These are phyloP conservation scores for Hemiscyllium ocellatum DNA, from an alignment of 2,113 vertebrate genomes.

Conservation along the genomic window DNA sequence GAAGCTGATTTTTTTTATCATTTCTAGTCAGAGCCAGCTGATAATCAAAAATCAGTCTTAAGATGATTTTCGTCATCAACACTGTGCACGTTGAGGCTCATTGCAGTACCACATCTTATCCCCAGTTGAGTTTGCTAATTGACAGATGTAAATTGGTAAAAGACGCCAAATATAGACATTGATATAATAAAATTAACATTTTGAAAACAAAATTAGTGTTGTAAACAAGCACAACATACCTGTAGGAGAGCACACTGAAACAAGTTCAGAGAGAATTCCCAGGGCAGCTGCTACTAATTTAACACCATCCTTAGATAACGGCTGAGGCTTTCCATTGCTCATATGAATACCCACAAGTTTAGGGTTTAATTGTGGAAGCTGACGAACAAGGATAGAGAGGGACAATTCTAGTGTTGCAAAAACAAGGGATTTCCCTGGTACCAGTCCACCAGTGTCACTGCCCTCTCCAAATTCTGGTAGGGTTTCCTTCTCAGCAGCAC, in stretches of 20 bases:
- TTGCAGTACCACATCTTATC: not conserved
- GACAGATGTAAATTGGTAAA: not conserved
- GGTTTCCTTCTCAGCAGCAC: constrained; percentile 91
- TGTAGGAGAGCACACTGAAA: constrained; percentile 85
- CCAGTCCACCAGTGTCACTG: constrained; percentile 81
- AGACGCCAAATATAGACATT: not conserved
- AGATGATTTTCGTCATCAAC: not conserved
- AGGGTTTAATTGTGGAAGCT: constrained; percentile 81
- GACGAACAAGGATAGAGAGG: constrained; percentile 81
- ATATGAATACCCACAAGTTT: constrained; percentile 66
- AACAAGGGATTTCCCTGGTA: constrained; percentile 84
- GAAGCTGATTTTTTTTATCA: not conserved
- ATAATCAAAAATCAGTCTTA: not conserved
- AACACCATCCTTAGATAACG: constrained; percentile 65
- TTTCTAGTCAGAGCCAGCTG: not conserved
- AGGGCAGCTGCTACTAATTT: constrained; percentile 69
- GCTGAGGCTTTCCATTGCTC: constrained; percentile 57
- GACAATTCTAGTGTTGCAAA: constrained; percentile 80
- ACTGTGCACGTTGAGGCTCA: not conserved
- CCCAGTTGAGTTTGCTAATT: not conserved
- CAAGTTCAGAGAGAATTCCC: constrained; percentile 78
- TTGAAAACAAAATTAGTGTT: not conserved
- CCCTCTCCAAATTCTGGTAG: constrained; percentile 90
- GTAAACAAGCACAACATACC: constrained; percentile 55
- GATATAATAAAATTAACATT: not conserved